phyloP scores from a whole-genome alignment of 2,113 vertebrate species.

The Arvicanthis niloticus region DNA sequence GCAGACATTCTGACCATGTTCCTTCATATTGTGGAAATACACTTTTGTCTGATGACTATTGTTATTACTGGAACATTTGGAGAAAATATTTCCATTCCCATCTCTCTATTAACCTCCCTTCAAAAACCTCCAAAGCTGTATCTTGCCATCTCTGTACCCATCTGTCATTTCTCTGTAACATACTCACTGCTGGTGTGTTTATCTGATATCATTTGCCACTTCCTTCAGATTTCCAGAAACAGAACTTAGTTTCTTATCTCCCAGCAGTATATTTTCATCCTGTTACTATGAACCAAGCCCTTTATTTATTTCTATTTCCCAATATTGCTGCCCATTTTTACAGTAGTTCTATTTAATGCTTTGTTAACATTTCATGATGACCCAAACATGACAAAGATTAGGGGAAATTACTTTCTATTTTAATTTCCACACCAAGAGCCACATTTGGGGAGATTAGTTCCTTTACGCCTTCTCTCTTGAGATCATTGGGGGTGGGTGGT shows the following conservation, averaged over 20 bases:
- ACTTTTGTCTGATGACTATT: neutral
- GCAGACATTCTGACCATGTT: no score
- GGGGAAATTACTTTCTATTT: neutral
- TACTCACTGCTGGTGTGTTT: neutral
- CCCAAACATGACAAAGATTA: neutral
- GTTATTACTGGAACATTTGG: neutral
- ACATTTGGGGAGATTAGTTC: neutral
- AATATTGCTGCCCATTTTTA: neutral
- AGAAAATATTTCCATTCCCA: neutral
- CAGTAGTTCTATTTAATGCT: neutral
- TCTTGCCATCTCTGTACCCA: neutral
- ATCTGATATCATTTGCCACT: conserved; percentile 41
- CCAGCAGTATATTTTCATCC: conserved; percentile 41
- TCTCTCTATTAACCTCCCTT: neutral
- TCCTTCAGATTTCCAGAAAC: conserved; percentile 61
- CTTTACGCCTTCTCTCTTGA: conserved; percentile 8
- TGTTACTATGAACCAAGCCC: neutral
- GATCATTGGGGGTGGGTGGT: neutral
- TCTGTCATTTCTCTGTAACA: neutral
- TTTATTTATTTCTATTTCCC: neutral
- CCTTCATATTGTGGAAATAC: neutral
- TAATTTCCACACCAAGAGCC: neutral
- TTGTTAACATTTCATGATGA: neutral
- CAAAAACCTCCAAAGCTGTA: neutral
- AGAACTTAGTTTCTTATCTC: conserved; percentile 42